Percentiles rank a stretch among this genome's conserved stretches.
These are phyloP conservation scores for Malurus leucopterus DNA, from an alignment of 2,797 vertebrate species.

Conservation along the genomic window DNA sequence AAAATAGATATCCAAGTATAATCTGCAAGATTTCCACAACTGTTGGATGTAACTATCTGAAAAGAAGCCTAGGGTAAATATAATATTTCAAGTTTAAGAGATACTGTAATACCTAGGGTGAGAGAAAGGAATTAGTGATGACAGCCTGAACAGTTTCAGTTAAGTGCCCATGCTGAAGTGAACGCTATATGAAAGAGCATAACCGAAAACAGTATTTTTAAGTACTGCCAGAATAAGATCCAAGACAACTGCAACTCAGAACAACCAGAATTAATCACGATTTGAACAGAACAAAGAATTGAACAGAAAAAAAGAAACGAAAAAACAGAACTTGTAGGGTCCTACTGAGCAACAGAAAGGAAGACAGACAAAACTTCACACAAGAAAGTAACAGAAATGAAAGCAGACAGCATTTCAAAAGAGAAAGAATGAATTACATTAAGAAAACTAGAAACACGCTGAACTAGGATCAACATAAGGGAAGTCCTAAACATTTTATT, in stretches of 20 bases:
- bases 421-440: neutral
- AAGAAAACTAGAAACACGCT: neutral
- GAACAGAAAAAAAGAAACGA: neutral
- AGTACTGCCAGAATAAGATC: neutral
- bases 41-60: neutral
- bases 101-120: rapidly evolving
- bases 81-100: neutral
- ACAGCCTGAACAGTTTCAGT: neutral
- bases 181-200: neutral
- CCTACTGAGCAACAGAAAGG: neutral
- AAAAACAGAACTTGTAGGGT: neutral
- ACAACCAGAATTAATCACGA: neutral
- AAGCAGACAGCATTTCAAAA: neutral
- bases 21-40: neutral
- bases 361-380: neutral
- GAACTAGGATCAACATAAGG: neutral
- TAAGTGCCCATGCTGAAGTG: neutral
- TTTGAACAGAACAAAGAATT: neutral
- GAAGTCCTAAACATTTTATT: neutral
- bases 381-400: neutral
- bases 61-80: neutral
- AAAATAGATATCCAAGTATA: neutral
- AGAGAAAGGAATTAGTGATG: neutral
- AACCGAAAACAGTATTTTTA: neutral
- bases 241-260: neutral